Percentiles rank a stretch among this genome's conserved stretches.
Evolutionary conservation across 2,797 vertebrate genomes (phyloP).

Genomic region (Hypotaenidia philippensis): DNA sequence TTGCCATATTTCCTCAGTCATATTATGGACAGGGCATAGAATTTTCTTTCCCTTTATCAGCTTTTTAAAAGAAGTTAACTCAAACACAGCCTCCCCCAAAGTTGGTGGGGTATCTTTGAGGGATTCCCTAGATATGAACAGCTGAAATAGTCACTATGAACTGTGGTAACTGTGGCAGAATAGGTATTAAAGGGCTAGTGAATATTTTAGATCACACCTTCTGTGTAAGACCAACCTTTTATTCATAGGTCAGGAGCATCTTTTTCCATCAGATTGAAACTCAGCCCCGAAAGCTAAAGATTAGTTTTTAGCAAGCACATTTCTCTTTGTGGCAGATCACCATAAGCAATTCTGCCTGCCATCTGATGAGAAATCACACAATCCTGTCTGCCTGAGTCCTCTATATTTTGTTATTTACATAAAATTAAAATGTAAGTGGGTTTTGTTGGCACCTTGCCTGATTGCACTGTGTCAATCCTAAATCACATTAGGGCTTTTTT

Average conservation of each 20-base stretch:
- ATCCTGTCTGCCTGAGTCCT: not conserved
- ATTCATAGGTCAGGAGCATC: not conserved
- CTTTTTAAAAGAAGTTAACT: not conserved
- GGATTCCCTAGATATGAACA: not conserved
- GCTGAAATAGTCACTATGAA: not conserved
- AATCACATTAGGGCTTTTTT: not conserved
- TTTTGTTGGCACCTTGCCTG: not conserved
- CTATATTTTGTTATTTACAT: not conserved
- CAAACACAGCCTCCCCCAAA: not conserved
- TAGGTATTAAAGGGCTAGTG: not conserved
- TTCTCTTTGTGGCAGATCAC: not conserved
- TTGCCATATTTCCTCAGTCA: not conserved
- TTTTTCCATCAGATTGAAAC: not conserved
- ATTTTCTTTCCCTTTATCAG: not conserved
- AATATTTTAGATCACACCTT: not conserved
- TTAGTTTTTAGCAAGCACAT: not conserved
- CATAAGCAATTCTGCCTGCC: not conserved
- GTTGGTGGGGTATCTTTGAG: not conserved
- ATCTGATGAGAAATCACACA: constrained; percentile 6
- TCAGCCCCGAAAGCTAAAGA: not conserved
- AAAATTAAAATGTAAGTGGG: not conserved
- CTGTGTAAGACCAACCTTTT: not conserved
- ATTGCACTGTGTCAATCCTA: not conserved
- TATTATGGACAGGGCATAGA: not conserved
- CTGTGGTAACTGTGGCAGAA: not conserved